A percentile compares a stretch with the other conserved stretches of the same genome.
Conservation (phyloP, 2,797 vertebrate species). For the Argya squamiceps region DNA sequence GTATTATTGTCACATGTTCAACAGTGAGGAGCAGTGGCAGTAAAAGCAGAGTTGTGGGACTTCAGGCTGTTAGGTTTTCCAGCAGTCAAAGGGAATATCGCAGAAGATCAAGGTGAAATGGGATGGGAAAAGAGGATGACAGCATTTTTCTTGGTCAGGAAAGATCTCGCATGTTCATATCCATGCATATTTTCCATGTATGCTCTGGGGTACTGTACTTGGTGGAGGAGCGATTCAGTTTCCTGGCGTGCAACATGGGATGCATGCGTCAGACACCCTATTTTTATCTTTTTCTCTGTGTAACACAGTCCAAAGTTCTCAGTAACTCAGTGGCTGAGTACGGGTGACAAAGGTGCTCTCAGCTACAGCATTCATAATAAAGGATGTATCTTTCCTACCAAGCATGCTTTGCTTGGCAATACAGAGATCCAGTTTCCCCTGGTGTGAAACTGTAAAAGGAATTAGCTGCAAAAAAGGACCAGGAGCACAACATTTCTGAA, state of each 20-base stretch:
- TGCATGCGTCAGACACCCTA: conserved; percentile 59
- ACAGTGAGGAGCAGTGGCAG: neutral
- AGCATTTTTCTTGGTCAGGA: conserved; percentile 19
- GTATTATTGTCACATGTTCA: neutral
- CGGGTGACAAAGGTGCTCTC: neutral
- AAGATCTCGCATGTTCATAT: neutral
- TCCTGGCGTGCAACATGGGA: conserved; percentile 36
- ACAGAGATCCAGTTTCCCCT: neutral
- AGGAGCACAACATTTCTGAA: neutral
- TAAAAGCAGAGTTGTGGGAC: neutral
- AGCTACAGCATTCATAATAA: neutral
- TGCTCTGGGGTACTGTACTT: conserved; percentile 29
- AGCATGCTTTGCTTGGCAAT: neutral
- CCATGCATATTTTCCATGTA: conserved; percentile 61
- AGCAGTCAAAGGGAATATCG: neutral
- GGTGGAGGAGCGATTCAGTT: neutral
- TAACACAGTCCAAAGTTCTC: conserved; percentile 46
- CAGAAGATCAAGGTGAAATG: neutral
- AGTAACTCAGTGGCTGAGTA: neutral
- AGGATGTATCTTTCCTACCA: neutral
- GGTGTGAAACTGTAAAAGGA: neutral
- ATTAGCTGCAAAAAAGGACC: neutral
- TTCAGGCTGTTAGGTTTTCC: neutral
- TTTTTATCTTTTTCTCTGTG: conserved; percentile 69
- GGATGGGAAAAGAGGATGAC: neutral